phyloP scores from a whole-genome alignment of 2,113 vertebrate genomes.

The Triplophysa siluroides region DNA sequence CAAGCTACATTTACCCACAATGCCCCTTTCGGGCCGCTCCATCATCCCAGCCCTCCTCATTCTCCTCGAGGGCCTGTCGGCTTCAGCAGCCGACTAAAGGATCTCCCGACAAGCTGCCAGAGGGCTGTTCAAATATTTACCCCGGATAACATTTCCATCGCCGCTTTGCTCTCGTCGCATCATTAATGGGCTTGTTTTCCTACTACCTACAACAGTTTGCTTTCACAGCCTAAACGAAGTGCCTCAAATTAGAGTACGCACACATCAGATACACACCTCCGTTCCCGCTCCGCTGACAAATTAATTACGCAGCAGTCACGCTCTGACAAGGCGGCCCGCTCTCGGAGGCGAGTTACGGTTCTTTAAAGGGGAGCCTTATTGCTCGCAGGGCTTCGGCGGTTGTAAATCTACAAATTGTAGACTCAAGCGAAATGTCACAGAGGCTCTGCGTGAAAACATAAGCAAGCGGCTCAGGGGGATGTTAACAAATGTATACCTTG shows the following conservation, averaged over 20 bases:
- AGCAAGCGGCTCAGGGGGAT: not conserved
- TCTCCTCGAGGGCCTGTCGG: constrained; percentile 9
- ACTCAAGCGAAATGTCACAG: constrained; percentile 23
- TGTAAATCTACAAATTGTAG: constrained; percentile 41
- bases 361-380: constrained; percentile 55
- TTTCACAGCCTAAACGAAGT: constrained; percentile 61
- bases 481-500: constrained; percentile 9
- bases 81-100: constrained; percentile 48
- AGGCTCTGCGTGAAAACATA: not conserved
- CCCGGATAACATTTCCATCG: constrained; percentile 64
- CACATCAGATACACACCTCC: constrained; percentile 42
- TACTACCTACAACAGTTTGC: constrained; percentile 67
- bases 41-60: not conserved
- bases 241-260: constrained; percentile 45
- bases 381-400: constrained; percentile 43
- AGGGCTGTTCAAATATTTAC: constrained; percentile 76
- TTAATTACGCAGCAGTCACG: constrained; percentile 59
- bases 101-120: constrained; percentile 60
- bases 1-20: constrained; percentile 1
- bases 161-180: constrained; percentile 51
- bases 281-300: constrained; percentile 59
- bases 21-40: not conserved
- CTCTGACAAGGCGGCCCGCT: constrained; percentile 48
- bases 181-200: constrained; percentile 68
- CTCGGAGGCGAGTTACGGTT: constrained; percentile 50